phyloP scores from a whole-genome alignment of 2,888 invertebrate genomes.

The Pantelozetes paolii region DNA sequence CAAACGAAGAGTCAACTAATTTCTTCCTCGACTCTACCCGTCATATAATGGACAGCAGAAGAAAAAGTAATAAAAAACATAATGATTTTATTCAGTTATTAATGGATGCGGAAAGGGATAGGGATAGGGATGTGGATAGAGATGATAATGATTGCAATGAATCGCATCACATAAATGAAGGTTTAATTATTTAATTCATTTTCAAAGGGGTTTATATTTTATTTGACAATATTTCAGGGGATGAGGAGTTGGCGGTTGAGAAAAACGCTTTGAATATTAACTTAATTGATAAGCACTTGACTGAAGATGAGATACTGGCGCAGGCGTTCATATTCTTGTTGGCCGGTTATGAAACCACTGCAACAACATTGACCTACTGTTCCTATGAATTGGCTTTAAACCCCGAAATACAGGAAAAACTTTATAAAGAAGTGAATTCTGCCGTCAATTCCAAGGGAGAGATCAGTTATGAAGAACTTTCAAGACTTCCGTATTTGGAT shows the following conservation, averaged over 20 bases:
- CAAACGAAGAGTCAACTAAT: not conserved
- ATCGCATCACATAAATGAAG: slow-evolving; percentile 29
- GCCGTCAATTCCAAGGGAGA: slow-evolving; percentile 46
- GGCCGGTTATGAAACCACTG: slow-evolving; percentile 65
- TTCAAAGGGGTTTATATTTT: too few species aligned
- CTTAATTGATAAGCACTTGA: not conserved
- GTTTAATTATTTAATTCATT: too few species aligned
- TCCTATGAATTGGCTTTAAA: slow-evolving; percentile 59
- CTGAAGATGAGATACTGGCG: slow-evolving; percentile 48
- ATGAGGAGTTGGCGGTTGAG: not conserved
- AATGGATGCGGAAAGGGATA: slow-evolving; percentile 11
- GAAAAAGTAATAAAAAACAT: not conserved
- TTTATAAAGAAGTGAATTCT: slow-evolving; percentile 57
- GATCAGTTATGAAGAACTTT: not conserved
- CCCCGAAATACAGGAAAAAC: slow-evolving; percentile 57
- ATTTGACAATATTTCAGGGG: not conserved
- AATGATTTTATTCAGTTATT: slow-evolving; percentile 25
- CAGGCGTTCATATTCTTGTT: slow-evolving; percentile 61
- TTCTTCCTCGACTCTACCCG: not conserved
- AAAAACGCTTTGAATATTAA: not conserved
- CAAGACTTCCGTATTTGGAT: slow-evolving; percentile 42
- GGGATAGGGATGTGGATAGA: not conserved
- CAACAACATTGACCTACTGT: slow-evolving; percentile 60
- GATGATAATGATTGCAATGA: slow-evolving; percentile 29
- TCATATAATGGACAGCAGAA: slow-evolving; percentile 8